phyloP scores from a whole-genome alignment of 2,888 invertebrate genomes.

The Drosophila recens region DNA sequence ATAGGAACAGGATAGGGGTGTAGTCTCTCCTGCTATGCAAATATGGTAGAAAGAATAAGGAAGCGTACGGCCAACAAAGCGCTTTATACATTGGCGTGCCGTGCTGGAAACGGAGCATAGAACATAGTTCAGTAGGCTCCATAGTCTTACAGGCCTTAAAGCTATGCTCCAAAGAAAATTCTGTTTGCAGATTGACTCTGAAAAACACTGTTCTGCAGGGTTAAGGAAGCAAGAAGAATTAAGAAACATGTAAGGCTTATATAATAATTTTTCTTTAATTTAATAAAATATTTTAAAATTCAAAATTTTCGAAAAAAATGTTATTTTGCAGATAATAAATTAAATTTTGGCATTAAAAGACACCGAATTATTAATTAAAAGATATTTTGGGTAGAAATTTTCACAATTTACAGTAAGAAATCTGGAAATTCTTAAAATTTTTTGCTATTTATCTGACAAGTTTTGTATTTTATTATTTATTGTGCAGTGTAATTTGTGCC shows the following conservation, averaged over 20 bases:
- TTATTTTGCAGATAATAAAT: too few relatives aligned
- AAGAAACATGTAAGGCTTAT: background rate
- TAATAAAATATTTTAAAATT: too few relatives aligned
- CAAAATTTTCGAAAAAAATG: too few relatives aligned
- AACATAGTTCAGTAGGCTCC: conserved; percentile 9
- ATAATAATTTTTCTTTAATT: too few relatives aligned
- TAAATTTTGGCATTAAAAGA: too few relatives aligned
- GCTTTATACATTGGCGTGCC: conserved; percentile 65
- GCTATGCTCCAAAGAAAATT: conserved; percentile 30
- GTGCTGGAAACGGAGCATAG: conserved; percentile 50
- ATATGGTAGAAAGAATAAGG: conserved; percentile 52
- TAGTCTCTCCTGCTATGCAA: conserved; percentile 54
- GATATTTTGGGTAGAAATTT: background rate
- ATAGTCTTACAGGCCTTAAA: conserved; percentile 47
- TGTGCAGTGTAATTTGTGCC: conserved; percentile 57
- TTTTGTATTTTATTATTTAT: background rate
- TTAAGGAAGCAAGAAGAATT: background rate
- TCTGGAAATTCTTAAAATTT: background rate
- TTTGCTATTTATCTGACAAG: background rate
- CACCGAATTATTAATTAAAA: too few relatives aligned
- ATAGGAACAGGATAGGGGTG: background rate
- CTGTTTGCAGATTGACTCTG: conserved; percentile 36
- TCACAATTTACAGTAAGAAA: background rate
- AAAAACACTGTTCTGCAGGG: conserved; percentile 38
- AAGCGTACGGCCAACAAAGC: conserved; percentile 35